phyloP scores from a whole-genome alignment of 64 coral and sea anemone species.

The Actinia tenebrosa region DNA sequence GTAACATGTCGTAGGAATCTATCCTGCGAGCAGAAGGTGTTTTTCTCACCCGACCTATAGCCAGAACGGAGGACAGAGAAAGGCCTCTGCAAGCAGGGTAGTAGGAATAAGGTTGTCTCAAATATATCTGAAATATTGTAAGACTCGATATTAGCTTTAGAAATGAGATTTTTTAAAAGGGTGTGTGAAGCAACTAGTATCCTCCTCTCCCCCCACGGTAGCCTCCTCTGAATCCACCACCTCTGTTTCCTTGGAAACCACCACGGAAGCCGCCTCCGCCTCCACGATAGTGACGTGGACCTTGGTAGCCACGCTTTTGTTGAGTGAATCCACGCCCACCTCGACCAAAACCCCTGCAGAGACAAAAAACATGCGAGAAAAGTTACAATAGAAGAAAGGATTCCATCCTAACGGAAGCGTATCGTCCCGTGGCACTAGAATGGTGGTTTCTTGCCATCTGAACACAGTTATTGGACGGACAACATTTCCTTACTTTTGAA shows the following conservation, averaged over 20 bases:
- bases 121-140: no score
- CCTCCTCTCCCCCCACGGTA: conserved; percentile 36
- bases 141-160: no score
- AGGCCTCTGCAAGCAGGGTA: no score
- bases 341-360: conserved; percentile 20
- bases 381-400: background rate
- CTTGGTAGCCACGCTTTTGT: conserved; percentile 92
- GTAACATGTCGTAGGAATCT: no score
- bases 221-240: conserved; percentile 45
- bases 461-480: no score
- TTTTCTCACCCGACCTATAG: no score
- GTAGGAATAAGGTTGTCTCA: no score
- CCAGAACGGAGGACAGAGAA: no score
- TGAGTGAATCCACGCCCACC: conserved; percentile 51
- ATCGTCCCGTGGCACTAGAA: no score
- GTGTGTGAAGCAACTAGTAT: background rate
- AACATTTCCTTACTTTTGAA: no score
- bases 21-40: no score
- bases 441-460: no score
- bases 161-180: background rate
- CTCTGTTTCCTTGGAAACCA: conserved; percentile 37
- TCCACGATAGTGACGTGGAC: conserved; percentile 88
- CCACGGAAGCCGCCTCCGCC: conserved; percentile 68
- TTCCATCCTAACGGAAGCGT: background rate
- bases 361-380: background rate